phyloP scores from a whole-genome alignment of 2,888 invertebrate species.

The Tetragnatha montana region DNA sequence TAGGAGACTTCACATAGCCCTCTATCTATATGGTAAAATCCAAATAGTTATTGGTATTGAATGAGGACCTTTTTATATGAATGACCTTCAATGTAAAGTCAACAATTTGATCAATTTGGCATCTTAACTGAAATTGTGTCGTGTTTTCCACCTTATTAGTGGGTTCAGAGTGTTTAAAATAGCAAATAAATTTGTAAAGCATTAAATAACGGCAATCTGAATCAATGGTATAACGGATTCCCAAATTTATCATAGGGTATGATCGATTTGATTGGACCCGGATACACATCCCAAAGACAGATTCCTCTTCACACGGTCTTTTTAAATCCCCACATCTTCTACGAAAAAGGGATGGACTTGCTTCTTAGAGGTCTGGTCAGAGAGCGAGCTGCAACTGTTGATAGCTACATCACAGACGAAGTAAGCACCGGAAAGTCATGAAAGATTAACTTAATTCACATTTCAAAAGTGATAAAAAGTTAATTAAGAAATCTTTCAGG shows the following conservation, averaged over 20 bases:
- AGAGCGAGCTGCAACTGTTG: conserved; percentile 47
- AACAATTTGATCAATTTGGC: no score
- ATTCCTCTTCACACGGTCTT: conserved; percentile 60
- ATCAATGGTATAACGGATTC: neutral
- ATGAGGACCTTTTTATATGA: no score
- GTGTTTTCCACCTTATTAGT: no score
- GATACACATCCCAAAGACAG: conserved; percentile 39
- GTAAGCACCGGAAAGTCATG: conserved; percentile 11
- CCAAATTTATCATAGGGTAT: conserved; percentile 26
- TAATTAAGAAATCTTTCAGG: conserved; percentile 76
- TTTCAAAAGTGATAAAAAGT: neutral
- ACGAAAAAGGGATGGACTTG: conserved; percentile 62
- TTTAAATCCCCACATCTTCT: conserved; percentile 63
- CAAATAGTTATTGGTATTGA: no score
- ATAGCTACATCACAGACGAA: conserved; percentile 60
- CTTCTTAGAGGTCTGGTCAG: conserved; percentile 55
- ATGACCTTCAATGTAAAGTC: no score
- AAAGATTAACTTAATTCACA: neutral
- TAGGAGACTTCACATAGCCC: no score
- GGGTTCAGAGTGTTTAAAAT: no score
- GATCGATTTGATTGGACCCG: conserved; percentile 54
- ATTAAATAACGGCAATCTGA: no score
- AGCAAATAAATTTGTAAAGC: no score
- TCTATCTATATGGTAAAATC: no score
- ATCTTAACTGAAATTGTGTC: no score